phyloP scores from a whole-genome alignment of 2,113 vertebrate species.

The Dipodomys merriami region DNA sequence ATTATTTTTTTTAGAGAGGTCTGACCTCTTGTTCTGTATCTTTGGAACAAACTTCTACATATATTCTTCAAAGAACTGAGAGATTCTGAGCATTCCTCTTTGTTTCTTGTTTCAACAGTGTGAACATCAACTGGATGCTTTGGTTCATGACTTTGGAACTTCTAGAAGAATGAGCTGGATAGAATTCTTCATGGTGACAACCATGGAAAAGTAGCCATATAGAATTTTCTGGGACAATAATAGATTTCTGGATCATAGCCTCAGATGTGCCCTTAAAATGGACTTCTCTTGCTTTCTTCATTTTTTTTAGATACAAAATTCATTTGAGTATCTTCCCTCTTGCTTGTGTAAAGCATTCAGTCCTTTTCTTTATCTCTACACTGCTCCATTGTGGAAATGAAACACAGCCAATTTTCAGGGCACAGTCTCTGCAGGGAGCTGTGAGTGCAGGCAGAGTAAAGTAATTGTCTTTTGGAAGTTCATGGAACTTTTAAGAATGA shows the following conservation, averaged over 20 bases:
- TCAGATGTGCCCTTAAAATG: neutral
- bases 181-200: neutral
- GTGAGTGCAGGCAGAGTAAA: neutral
- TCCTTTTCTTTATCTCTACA: neutral
- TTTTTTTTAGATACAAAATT: neutral
- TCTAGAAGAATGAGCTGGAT: neutral
- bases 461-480: neutral
- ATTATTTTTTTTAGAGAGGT: neutral
- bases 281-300: neutral
- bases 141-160: neutral
- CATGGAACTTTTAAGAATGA: conserved; percentile 3
- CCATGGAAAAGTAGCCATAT: neutral
- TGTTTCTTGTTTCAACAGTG: neutral
- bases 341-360: neutral
- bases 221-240: neutral
- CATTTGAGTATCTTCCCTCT: neutral
- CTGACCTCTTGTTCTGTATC: neutral
- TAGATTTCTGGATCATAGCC: neutral
- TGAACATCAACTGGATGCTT: neutral
- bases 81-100: rapidly evolving
- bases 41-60: neutral
- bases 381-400: neutral
- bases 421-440: neutral
- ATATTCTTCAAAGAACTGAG: neutral
- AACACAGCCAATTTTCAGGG: neutral